Evolutionary conservation across 1,140 invertebrate genomes (phyloP), one percentile per base, ranked within the genome.

Genomic region (Plutomurus gul): DNA sequence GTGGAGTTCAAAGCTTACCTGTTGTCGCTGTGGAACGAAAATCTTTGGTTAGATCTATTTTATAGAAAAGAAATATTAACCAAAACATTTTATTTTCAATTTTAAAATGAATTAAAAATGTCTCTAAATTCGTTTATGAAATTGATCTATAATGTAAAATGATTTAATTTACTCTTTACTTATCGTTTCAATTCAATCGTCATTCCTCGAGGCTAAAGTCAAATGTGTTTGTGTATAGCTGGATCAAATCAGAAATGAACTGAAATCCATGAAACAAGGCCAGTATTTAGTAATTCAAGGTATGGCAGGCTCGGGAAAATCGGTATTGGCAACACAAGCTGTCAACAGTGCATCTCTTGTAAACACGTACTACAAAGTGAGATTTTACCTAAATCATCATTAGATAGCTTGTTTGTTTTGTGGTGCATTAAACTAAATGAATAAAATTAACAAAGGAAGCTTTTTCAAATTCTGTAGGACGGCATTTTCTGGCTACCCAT

Each of bases 301-400:
- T 1, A 92, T 92, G 90, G 88, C 90, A 30, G 92, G 92, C 13
- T 90, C 88, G 82, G 92, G 92, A n/a, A 93, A 92, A 87, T 90
- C 91, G 0, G 88, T 89, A 46, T 85, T 92, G n/a, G 89, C 89
- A n/a, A 87, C 88, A 27, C 89, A 88, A 76, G 88, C 89, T 7
- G 83, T 93, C 1, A 85, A 90, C 13, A 88, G 91, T 79, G 85
- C 85, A 8, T 81, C 87, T 51, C 85, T 91, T 6, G 80, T 88
- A 16, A 85, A 87, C 47, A 86, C 87, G 10, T 82, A 82, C 18
- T 87, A 87, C 82, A 86, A 87, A 75, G 84, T 83, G 56, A 13
- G 65, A 18, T 47, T 47, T 16, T 46, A 47, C 20, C 20, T 20
- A 47, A 16, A n/a, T 46, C 5, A 20, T 3, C n/a, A 1, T 18